Base-by-base conservation (phyloP, 2,797 vertebrate genomes). In the Urocyon cinereoargenteus region DNA sequence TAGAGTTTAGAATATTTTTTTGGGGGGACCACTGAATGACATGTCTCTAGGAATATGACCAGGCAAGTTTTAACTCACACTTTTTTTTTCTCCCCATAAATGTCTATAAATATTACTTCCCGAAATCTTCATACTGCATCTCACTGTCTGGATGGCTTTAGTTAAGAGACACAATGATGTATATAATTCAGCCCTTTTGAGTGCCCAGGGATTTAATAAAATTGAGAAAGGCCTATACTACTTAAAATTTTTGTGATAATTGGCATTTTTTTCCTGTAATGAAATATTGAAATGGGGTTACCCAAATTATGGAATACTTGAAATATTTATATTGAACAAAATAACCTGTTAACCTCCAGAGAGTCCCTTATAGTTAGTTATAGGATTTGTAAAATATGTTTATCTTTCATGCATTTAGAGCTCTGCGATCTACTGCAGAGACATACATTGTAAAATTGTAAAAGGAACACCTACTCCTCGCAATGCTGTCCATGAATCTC, bases 41-140 rank as follows among this genome's bases (percentile, higher is more conserved):
- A 85, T 14, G 19, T 61, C 36, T 93, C 45, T 93, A 68, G 88
- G 88, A 94, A 75, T 31, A 62, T 49, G 83, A 89, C 16, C 40
- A 75, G 34, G 22, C 5, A 92, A 90, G 8, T 86, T 72, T n/a
- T 89, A 95, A 90, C 3, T 49, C 55, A 86, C 34, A 22, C 31
- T 86, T 57, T 61, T 9, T 61, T 9, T 73, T 96, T 89, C 75
- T 95, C 8, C 79, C 34, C 53, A 87, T 49, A 91, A 90, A 75
- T 28, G 57, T 81, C 21, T 51, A 36, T 62, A 53, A 90, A 95
- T 9, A 92, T 68, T 68, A 92, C 57, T 75, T 91, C 49, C 13
- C 72, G 73, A 95, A 73, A 82, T 79, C 6, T 49, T 31, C 8
- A 51, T 2, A 61, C 31, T 70, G 21, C n/a, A 61, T 68, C 31